Evolutionary conservation across 2,113 vertebrate species (phyloP).

Genomic region (Lampris megalopsis): DNA sequence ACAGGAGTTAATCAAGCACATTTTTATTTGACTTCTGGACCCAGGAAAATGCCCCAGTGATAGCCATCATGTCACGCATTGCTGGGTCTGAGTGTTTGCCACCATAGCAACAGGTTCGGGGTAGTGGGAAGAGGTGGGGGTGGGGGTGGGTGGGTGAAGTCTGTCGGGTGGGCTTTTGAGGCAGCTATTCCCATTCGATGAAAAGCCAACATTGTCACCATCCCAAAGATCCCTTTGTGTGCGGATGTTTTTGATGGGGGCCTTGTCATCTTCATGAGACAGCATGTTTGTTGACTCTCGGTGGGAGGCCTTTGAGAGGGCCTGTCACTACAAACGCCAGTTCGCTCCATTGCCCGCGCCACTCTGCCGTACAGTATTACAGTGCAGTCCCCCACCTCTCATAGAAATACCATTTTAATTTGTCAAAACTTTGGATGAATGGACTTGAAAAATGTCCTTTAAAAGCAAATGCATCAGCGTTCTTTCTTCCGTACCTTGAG

Average conservation of each 20-base stretch:
- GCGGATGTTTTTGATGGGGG: conserved; percentile 69
- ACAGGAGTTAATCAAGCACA: conserved; percentile 43
- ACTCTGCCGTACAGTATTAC: conserved; percentile 41
- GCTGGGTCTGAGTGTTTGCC: conserved; percentile 68
- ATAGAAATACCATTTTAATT: conserved; percentile 14
- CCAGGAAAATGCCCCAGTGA: conserved; percentile 45
- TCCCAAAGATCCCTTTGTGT: conserved; percentile 78
- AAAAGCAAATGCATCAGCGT: too few relatives aligned
- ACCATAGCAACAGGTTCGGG: conserved; percentile 71
- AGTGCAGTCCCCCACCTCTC: conserved; percentile 15
- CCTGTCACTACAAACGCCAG: conserved; percentile 56
- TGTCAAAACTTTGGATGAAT: conserved; percentile 18
- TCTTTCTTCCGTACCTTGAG: too few relatives aligned
- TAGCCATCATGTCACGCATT: conserved; percentile 51
- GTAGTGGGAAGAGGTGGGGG: neutral
- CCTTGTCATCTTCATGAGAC: conserved; percentile 75
- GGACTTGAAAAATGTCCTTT: neutral
- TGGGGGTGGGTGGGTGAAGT: conserved; percentile 36
- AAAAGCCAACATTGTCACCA: conserved; percentile 79
- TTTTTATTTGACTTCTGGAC: conserved; percentile 55
- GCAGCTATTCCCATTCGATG: conserved; percentile 61
- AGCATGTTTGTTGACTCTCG: conserved; percentile 73
- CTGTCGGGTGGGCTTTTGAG: conserved; percentile 61
- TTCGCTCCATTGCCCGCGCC: conserved; percentile 60
- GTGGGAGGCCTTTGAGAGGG: conserved; percentile 60